Base-by-base conservation (phyloP, 2,888 invertebrate species). In the Copidosoma aretas region DNA sequence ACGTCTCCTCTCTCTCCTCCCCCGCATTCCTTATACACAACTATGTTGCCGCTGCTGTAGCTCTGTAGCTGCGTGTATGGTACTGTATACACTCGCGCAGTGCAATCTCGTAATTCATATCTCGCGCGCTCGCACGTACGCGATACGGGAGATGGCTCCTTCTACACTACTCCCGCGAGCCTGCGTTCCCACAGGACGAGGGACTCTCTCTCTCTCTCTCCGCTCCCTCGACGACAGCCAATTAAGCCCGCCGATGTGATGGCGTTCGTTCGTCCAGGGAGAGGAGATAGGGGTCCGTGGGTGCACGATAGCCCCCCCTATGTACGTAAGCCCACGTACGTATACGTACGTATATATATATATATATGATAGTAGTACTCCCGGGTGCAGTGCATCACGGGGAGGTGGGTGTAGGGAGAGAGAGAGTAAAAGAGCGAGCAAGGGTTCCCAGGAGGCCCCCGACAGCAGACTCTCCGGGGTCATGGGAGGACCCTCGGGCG, bases 401-500 rank as follows among this genome's bases (percentile, higher is more conserved):
- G 57, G 1, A 60, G 41, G 65, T 57, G 59, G 69, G 46, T 41
- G 67, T 41, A 22, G 46, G 52, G 49, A n/a, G n/a, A n/a, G n/a
- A n/a, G n/a, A n/a, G n/a, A n/a, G n/a, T n/a, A n/a, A n/a, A n/a
- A n/a, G 52, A 52, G 22, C 51, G 59, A 46, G 25, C 52, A 25
- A 39, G 64, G 58, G 67, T 71, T 71, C 67, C 64, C 70, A 67
- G 70, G 64, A 64, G 70, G 67, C 67, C 63, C 46, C 43, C 17
- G 43, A 17, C 12, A 21, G 56, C n/a, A 17, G 46, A 10, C 63
- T 22, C 54, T n/a, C 53, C 25, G 68, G 64, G 71, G 71, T 81
- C 82, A 81, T 83, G 82, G 82, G 82, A 82, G 83, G 82, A 79
- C 83, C 83, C 82, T 78, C 79, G 73, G 82, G 83, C 82, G 81